A percentile compares a stretch with the other conserved stretches of the same genome.
phyloP scores from a whole-genome alignment of 2,888 invertebrate genomes.

The Amphipyra berbera region DNA sequence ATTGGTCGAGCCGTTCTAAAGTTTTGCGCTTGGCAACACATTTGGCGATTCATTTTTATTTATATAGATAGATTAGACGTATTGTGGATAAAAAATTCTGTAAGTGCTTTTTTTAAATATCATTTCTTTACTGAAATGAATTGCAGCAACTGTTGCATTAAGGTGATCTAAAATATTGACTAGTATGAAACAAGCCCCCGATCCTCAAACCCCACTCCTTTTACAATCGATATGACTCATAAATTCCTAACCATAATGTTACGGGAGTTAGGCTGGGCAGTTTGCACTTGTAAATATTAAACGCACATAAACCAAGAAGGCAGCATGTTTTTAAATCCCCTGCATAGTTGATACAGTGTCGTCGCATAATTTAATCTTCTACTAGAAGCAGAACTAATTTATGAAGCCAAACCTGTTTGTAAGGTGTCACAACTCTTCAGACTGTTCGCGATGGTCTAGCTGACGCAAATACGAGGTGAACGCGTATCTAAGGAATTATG shows the following conservation, averaged over 20 bases:
- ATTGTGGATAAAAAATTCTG: too few species aligned
- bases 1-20: too few species aligned
- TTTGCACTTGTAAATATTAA: slow-evolving; percentile 10
- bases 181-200: too few species aligned
- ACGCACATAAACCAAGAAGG: slow-evolving; percentile 1
- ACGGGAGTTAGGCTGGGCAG: slow-evolving; percentile 4
- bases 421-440: slow-evolving; percentile 10
- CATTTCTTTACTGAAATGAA: too few species aligned
- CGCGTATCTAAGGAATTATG: slow-evolving; percentile 1
- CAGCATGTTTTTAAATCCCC: slow-evolving; percentile 15
- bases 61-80: too few species aligned
- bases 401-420: slow-evolving; percentile 13
- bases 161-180: too few species aligned
- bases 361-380: slow-evolving; percentile 23
- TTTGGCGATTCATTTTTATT: too few species aligned
- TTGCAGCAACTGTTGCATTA: too few species aligned
- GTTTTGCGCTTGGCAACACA: too few species aligned
- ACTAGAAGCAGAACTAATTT: slow-evolving; percentile 23
- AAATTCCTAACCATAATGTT: slow-evolving; percentile 4
- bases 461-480: background rate
- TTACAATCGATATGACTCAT: slow-evolving; percentile 2
- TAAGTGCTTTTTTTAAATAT: too few species aligned
- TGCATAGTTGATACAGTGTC: background rate
- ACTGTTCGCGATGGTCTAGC: background rate
- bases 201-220: background rate